These are phyloP conservation scores for Peromyscus leucopus DNA, from an alignment of 2,113 vertebrate species.

Conservation along the genomic window DNA sequence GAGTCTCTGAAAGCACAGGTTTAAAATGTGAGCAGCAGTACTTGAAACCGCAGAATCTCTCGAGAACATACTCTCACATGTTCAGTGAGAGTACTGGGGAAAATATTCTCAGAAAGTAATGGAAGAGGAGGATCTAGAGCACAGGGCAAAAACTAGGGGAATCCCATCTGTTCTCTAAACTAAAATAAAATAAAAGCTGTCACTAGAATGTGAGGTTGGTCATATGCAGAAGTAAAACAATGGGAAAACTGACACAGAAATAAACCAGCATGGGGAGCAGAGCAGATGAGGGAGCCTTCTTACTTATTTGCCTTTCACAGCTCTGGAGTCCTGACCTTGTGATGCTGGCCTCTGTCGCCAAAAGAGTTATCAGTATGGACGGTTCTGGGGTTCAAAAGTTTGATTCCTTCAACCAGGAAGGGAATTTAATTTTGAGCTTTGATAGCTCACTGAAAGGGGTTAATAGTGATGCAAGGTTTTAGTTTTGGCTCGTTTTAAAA, in stretches of 20 bases:
- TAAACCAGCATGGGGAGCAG: neutral
- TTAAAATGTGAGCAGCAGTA: constrained; percentile 15
- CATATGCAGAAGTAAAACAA: neutral
- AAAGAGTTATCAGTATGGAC: neutral
- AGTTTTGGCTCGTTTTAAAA: neutral
- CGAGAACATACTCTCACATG: neutral
- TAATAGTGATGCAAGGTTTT: neutral
- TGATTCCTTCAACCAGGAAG: neutral
- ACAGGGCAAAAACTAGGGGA: neutral
- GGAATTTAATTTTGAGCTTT: constrained; percentile 27
- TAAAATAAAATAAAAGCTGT: neutral
- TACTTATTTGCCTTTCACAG: neutral
- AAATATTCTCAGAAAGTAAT: neutral
- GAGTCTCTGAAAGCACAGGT: neutral
- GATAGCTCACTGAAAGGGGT: neutral
- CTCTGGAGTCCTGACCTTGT: neutral
- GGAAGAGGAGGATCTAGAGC: neutral
- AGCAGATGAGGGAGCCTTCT: neutral
- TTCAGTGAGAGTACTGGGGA: neutral
- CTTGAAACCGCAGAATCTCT: neutral
- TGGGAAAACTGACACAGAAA: neutral
- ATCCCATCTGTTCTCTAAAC: neutral
- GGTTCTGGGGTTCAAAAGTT: constrained; percentile 11
- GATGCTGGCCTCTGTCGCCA: neutral
- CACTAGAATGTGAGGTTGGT: neutral